Evolutionary conservation across 1,140 invertebrate species (phyloP), one percentile per base, ranked within the genome.

Genomic region (Drosophila nigrodunni): DNA sequence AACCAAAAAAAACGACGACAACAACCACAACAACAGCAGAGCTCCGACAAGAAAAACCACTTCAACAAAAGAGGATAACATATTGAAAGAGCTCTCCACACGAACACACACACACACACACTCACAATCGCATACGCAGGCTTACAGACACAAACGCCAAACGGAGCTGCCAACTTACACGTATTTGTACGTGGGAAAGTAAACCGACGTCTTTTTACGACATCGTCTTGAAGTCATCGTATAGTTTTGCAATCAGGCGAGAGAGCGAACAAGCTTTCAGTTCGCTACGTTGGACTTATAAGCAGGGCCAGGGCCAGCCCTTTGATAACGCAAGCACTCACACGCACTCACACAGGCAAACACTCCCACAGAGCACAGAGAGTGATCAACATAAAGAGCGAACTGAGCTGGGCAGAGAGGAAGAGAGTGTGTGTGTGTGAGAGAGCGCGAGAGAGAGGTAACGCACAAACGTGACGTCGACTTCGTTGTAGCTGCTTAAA

Each of bases 61-160:
- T 89, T 89, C 85, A 89, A 89, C 85, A 89, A 88, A 88, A 88
- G 85, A 88, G 85, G 85, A 88, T 88, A 88, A 89, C 85, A 89
- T 85, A 88, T 80, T 89, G 85, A 78, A 89, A 88, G 83, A 89
- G 83, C 85, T 75, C 76, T 54, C 49, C 59, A 54, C 50, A 52
- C 50, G 34, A 11, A 30, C 30, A 68, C 30, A 10, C 46, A 11
- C 30, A 10, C 46, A 11, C 47, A 67, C 61, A 70, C 49, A 15
- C 47, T 64, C 61, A 70, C 49, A 67, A 2, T 30, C 47, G 77
- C 34, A 50, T 10, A 46, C 64, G 54, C 54, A 60, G 54, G 57
- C 43, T 67, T 64, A 46, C 35, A 37, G 41, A 47, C 21, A 47
- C 70, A 64, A 41, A 64, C 66, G 43, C 43, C 46, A 52, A 30